A percentile compares a stretch with the other conserved stretches of the same genome.
Evolutionary conservation across 2,888 invertebrate species (phyloP).

Genomic region (Tryphoninae sp.): DNA sequence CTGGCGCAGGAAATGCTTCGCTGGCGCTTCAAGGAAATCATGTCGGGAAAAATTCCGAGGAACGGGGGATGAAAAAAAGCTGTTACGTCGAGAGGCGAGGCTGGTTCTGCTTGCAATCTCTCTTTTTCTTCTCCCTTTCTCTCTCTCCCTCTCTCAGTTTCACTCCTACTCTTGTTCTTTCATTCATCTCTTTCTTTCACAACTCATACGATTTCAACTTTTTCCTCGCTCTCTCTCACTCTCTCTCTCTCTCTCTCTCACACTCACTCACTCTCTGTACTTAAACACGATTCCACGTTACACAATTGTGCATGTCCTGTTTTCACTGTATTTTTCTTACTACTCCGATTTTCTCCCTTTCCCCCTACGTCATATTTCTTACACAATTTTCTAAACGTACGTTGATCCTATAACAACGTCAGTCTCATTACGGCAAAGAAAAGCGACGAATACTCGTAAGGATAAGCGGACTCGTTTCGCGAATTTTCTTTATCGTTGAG

Average conservation of each 20-base stretch:
- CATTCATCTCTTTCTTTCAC: constrained; percentile 9
- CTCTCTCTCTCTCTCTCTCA: constrained; percentile 33
- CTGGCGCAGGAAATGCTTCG: constrained; percentile 76
- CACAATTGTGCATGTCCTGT: constrained; percentile 24
- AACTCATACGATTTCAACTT: constrained; percentile 3
- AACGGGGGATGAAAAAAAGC: constrained; percentile 55
- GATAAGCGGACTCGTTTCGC: too few relatives aligned
- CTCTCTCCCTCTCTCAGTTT: constrained; percentile 4
- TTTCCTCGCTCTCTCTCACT: constrained; percentile 1
- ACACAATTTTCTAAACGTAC: background rate
- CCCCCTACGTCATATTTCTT: background rate
- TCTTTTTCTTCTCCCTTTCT: constrained; percentile 31
- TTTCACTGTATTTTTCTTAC: constrained; percentile 1
- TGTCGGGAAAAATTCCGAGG: constrained; percentile 64
- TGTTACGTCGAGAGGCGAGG: constrained; percentile 49
- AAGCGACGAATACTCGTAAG: too few relatives aligned
- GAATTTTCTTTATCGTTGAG: too few relatives aligned
- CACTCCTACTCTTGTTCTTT: constrained; percentile 13
- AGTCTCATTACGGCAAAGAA: too few relatives aligned
- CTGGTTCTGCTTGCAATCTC: constrained; percentile 43
- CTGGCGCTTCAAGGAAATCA: constrained; percentile 72
- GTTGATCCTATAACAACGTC: background rate
- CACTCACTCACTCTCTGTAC: constrained; percentile 19
- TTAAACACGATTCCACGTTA: constrained; percentile 45
- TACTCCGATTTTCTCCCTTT: background rate